Evolutionary conservation across 2,797 vertebrate genomes (phyloP), one percentile per base, ranked within the genome.

Genomic region (Lepus townsendii): DNA sequence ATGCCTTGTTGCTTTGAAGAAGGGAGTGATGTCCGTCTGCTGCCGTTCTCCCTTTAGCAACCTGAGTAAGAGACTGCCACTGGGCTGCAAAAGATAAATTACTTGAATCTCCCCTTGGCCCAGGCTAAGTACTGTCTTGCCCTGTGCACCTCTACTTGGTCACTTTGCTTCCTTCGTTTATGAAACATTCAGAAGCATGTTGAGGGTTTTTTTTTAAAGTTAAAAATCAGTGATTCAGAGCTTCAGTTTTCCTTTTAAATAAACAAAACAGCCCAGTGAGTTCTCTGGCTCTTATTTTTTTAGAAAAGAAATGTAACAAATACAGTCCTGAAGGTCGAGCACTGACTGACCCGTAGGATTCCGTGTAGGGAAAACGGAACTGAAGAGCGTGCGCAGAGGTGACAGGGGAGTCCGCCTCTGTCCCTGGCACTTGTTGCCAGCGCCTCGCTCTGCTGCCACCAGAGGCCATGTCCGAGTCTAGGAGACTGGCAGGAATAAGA

Each of bases 1-100:
- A 96, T 97, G 97, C 97, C 97, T 97, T 97, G 97, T 97, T 97
- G 96, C 96, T 97, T 95, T 96, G 72, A 92, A 97, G 97, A 95
- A 97, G 96, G 92, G 96, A 96, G 71, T 75, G 22, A 82, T 95
- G 96, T 88, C 96, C 87, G 0, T 88, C 35, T 83, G 10, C 32
- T 71, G 71, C 83, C 83, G 76, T 90, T 91, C 93, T 97, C 94
- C 93, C 93, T 96, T 96, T 87, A 95, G 97, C 96, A 96, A 96
- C 96, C 96, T 96, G 94, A 97, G 91, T 95, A 88, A 93, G 77
- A 96, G 78, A 95, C 95, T 88, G 84, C 96, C 96, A 10, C 62
- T 90, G 95, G 96, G 97, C 97, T 98, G 95, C 94, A 95, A 95
- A 96, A 91, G 95, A 94, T 91, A 96, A 96, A 97, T 97, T 97